Conservation (phyloP, 1,140 invertebrate species). For the Onthophagus taurus region DNA sequence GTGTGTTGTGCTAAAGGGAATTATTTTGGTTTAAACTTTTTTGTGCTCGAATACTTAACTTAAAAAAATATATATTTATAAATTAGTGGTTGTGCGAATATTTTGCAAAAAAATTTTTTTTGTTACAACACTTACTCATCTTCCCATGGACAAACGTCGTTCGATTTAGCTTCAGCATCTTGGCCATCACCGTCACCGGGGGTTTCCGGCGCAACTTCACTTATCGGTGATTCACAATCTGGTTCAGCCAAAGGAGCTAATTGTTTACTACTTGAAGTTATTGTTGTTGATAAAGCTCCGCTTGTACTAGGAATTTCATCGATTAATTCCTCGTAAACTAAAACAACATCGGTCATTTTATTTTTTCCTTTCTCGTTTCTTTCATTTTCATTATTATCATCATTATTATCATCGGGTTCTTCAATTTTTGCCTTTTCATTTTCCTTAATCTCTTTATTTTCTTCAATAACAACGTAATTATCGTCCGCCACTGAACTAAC, state of each 20-base stretch:
- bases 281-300: constrained; percentile 7
- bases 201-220: constrained; percentile 31
- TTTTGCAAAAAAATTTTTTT: not conserved
- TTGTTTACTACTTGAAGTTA: constrained; percentile 11
- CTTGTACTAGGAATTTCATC: not conserved
- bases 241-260: constrained; percentile 53
- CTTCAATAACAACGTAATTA: constrained; percentile 10
- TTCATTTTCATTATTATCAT: not conserved
- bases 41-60: not conserved
- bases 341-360: not conserved
- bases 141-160: constrained; percentile 80
- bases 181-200: constrained; percentile 18
- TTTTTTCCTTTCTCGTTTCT: not conserved
- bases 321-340: not conserved
- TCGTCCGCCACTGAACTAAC: constrained; percentile 60
- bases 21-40: not conserved
- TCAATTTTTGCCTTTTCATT: not conserved
- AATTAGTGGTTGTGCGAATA: constrained; percentile 8
- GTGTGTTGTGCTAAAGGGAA: constrained; percentile 1
- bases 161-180: constrained; percentile 47
- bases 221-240: constrained; percentile 52
- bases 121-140: constrained; percentile 88
- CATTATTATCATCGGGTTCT: not conserved
- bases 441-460: constrained; percentile 10
- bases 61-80: constrained; percentile 2